phyloP scores from a whole-genome alignment of 2,797 vertebrate genomes.

The Anguilla anguilla region DNA sequence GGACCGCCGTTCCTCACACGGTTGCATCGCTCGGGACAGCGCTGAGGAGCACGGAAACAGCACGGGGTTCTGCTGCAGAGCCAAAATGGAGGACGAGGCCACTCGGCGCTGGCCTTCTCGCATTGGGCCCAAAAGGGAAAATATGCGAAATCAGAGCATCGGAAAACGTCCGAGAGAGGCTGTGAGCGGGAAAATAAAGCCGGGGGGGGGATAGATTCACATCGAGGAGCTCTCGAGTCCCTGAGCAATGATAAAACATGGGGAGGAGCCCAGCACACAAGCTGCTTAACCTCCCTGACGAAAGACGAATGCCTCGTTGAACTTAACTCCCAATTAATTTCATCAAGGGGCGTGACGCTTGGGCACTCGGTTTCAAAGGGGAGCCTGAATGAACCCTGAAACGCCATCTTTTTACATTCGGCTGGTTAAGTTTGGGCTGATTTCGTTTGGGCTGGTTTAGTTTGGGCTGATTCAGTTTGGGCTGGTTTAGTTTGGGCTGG shows the following conservation, averaged over 20 bases:
- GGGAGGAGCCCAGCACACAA: constrained; percentile 20
- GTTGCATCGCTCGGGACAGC: neutral
- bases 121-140: neutral
- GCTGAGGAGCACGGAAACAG: neutral
- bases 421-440: constrained; percentile 33
- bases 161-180: neutral
- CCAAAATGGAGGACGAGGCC: neutral
- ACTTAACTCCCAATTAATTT: neutral
- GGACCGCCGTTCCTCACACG: neutral
- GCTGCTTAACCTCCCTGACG: neutral
- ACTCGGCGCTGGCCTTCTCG: neutral
- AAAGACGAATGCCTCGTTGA: neutral
- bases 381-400: neutral
- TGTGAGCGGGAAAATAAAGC: neutral
- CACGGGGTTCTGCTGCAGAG: neutral
- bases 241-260: constrained; percentile 24
- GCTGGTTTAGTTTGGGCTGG: too few species aligned
- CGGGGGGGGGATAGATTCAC: neutral
- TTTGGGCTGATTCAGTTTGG: too few species aligned
- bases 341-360: neutral
- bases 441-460: too few species aligned
- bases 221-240: constrained; percentile 15
- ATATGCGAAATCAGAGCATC: neutral
- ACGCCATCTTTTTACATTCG: constrained; percentile 13
- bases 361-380: neutral